phyloP scores from a whole-genome alignment of 1,140 invertebrate genomes.

The Pomphorhynchus laevis region DNA sequence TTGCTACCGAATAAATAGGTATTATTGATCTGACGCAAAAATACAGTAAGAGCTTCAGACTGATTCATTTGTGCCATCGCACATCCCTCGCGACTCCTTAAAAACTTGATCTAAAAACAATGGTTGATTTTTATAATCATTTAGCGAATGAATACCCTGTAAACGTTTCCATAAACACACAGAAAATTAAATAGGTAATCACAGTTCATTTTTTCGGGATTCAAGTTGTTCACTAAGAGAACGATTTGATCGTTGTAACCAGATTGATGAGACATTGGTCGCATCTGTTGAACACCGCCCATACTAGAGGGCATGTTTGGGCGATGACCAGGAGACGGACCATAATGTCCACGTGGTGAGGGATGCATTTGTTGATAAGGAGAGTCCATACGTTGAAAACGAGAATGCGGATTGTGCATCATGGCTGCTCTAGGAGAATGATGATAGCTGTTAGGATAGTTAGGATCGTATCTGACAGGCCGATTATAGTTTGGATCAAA shows the following conservation, averaged over 20 bases:
- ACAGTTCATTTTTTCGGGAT: constrained; percentile 57
- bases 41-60: constrained; percentile 54
- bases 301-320: no score
- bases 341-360: constrained; percentile 11
- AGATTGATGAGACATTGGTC: no score
- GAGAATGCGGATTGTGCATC: no score
- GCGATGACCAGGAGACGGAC: no score
- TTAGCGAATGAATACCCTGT: constrained; percentile 34
- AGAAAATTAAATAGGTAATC: constrained; percentile 91
- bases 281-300: no score
- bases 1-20: constrained; percentile 35
- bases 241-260: constrained; percentile 50
- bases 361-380: constrained; percentile 13
- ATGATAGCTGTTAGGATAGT: no score
- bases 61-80: constrained; percentile 99
- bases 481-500: no score
- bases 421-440: no score
- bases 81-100: constrained; percentile 87
- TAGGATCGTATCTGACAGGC: no score
- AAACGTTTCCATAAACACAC: constrained; percentile 85
- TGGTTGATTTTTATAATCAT: neutral
- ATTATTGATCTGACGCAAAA: constrained; percentile 67
- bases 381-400: constrained; percentile 6
- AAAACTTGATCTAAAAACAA: constrained; percentile 51
- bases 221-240: constrained; percentile 85